Evolutionary conservation across 2,113 vertebrate species (phyloP), one percentile per base, ranked within the genome.

Genomic region (Lepidothrix coronata): DNA sequence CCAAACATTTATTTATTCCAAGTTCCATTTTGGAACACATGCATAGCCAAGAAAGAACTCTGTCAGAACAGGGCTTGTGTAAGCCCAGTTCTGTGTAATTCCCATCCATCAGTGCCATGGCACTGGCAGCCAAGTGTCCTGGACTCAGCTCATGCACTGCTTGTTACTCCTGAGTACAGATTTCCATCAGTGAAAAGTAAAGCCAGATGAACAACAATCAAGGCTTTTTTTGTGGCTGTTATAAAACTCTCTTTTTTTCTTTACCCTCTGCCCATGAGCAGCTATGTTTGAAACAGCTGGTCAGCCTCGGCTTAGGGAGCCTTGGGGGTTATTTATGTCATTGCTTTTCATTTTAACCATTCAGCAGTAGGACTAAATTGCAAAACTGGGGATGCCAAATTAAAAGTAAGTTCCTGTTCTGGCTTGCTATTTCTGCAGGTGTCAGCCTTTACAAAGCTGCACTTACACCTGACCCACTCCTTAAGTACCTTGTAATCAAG

Each of bases 161-260:
- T 97, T 95, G 85, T 93, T 97, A 87, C 88, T 97, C 95, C 93
- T 74, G 91, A 93, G 90, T 82, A 95, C 86, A 83, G 87, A 73
- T 94, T 96, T 79, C 96, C 95, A 96, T 96, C 96, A 95, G 93
- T 84, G 95, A 92, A 94, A 97, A 96, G 94, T 83, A 95, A 97
- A 96, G 89, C 33, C 91, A 95, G 78, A 94, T 89, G 81, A 97
- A 87, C 88, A 84, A 84, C 89, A 96, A 97, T 96, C 86, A 95
- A 92, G 77, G 74, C 59, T 87, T 94, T 21, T 21, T 96, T 89
- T 92, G 76, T 71, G 95, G 89, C 86, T 72, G 59, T 76, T 87
- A 41, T 65, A 95, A 95, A 93, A 43, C 49, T 81, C 51, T 46
- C 52, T 93, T 71, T 95, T 95, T 62, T 89, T 33, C 78, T 85